These are phyloP conservation scores for Leptopilina clavipes DNA, from an alignment of 1,140 invertebrate genomes.

Conservation along the genomic window DNA sequence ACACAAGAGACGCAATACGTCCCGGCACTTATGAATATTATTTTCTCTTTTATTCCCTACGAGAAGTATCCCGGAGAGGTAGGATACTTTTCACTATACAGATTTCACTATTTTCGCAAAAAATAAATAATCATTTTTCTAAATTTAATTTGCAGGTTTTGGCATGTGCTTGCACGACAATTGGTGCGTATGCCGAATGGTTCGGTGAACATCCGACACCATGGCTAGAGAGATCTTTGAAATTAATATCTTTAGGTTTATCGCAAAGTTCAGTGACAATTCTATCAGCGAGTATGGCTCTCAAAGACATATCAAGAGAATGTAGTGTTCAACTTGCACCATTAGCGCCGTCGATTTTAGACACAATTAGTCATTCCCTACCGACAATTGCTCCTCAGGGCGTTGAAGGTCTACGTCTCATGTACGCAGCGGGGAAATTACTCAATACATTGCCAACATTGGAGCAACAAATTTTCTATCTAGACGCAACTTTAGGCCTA, in stretches of 20 bases:
- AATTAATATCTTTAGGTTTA: conserved; percentile 82
- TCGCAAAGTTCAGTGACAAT: conserved; percentile 80
- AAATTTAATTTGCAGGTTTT: conserved; percentile 58
- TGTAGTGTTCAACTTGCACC: conserved; percentile 83
- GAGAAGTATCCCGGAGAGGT: conserved; percentile 73
- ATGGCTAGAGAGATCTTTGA: conserved; percentile 81
- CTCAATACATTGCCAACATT: conserved; percentile 79
- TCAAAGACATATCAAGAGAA: conserved; percentile 89
- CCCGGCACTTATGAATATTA: conserved; percentile 79
- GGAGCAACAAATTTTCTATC: conserved; percentile 80
- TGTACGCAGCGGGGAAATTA: conserved; percentile 86
- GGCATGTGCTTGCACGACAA: conserved; percentile 65
- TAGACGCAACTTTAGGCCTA: conserved; percentile 82
- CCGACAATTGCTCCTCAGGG: conserved; percentile 54
- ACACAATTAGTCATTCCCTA: conserved; percentile 63
- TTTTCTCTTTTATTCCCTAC: conserved; percentile 81
- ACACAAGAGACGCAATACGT: conserved; percentile 79
- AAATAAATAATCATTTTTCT: too few relatives aligned
- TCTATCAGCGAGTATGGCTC: conserved; percentile 86
- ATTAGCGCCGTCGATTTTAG: conserved; percentile 77
- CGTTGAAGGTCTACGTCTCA: conserved; percentile 81
- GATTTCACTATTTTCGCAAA: too few relatives aligned
- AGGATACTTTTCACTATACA: conserved; percentile 16
- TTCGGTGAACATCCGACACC: conserved; percentile 82
- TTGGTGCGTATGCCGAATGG: conserved; percentile 89